Evolutionary conservation across 2,888 invertebrate species (phyloP), one percentile per base, ranked within the genome.

Genomic region (Salpingus planirostris): DNA sequence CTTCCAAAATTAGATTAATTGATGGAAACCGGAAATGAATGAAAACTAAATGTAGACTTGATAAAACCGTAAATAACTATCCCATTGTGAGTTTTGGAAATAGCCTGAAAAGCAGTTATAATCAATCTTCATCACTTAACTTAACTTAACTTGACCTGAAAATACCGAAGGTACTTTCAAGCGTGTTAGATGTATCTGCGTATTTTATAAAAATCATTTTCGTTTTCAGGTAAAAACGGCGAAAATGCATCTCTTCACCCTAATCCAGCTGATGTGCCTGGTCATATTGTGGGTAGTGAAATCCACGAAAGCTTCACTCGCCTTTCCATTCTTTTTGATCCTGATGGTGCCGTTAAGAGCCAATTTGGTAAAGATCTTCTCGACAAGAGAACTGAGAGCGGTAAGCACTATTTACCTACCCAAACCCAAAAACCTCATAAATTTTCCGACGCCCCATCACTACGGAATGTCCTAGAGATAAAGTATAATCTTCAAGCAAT

Each of bases 261-360:
- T 80, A 24, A 77, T 92, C 44, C 96, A 96, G 67, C 65, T 89
- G 32, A 57, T 78, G 2, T 85, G 88, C 51, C 71, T 96, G 49
- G 73, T 71, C 1, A 45, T 86, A 12, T 69, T 96, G 31, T 93
- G 92, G 83, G 70, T 76, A 6, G 86, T 96, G 11, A 96, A 96
- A 66, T 89, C 89, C 11, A 88, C 92, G 2, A 74, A 74, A 29
- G 81, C 88, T 40, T 91, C 95, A 1, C 71, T 96, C 36, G 87
- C 88, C 10, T 84, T 96, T 62, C 96, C 96, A 2, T 93, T 97
- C 69, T 88, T 95, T 64, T 73, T 97, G 27, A 80, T 92, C 40
- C 66, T 93, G 43, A 85, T 93, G 81, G 83, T 95, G 52, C 93
- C 95, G 7, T 68, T 95, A 36, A 69, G 95, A 40, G 75, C 82